Evolutionary conservation across 2,113 vertebrate genomes (phyloP).

Genomic region (Elachura formosa): DNA sequence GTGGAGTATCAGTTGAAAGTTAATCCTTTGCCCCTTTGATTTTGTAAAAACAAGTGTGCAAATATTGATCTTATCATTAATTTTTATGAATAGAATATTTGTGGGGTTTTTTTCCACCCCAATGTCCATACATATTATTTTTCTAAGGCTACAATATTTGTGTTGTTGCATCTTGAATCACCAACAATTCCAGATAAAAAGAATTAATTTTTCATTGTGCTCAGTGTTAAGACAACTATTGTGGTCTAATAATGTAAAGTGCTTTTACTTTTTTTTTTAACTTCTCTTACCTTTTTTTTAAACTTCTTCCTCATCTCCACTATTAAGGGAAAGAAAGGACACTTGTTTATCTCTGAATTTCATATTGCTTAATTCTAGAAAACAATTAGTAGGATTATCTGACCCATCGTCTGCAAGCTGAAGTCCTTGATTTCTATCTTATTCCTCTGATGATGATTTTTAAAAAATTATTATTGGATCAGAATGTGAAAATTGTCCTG

Average conservation of each 20-base stretch:
- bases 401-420: background rate
- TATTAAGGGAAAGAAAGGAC: background rate
- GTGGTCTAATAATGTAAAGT: background rate
- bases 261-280: background rate
- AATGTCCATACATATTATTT: background rate
- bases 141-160: background rate
- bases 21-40: background rate
- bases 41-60: background rate
- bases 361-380: background rate
- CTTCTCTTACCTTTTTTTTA: background rate
- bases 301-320: background rate
- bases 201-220: background rate
- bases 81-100: background rate
- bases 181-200: background rate
- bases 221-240: background rate
- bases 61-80: background rate
- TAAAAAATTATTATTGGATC: background rate
- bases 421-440: background rate
- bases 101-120: accelerated
- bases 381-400: background rate
- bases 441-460: background rate
- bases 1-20: background rate
- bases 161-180: background rate
- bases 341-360: background rate
- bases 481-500: background rate